Conservation (phyloP, 2,888 invertebrate species). For the Nymphalis polychloros region DNA sequence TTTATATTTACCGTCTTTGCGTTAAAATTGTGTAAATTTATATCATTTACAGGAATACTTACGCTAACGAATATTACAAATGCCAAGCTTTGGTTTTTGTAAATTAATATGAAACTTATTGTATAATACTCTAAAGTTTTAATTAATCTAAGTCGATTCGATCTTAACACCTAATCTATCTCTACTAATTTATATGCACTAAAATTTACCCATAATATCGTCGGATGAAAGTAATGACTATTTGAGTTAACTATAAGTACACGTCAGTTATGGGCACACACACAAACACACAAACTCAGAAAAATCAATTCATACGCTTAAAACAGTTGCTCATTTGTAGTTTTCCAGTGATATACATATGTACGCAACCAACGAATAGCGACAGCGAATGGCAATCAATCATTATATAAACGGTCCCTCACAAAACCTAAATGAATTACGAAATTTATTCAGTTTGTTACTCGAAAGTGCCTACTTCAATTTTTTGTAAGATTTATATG, state of each 20-base stretch:
- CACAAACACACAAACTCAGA: not conserved
- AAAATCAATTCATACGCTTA: not conserved
- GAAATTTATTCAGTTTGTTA: too few species aligned
- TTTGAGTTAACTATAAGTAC: not conserved
- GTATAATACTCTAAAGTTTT: not conserved
- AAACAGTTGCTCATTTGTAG: not conserved
- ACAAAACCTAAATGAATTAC: too few species aligned
- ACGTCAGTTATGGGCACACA: not conserved
- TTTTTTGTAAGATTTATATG: too few species aligned
- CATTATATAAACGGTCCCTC: too few species aligned
- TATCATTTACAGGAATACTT: not conserved
- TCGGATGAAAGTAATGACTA: not conserved
- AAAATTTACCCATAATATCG: conserved; percentile 1
- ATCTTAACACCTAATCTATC: not conserved
- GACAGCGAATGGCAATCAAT: too few species aligned
- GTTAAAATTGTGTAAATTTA: not conserved
- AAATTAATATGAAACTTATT: not conserved
- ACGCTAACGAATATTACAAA: conserved; percentile 2
- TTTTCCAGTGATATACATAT: too few species aligned
- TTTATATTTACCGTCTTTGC: conserved; percentile 2
- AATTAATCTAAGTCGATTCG: conserved; percentile 4
- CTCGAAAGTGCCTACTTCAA: too few species aligned
- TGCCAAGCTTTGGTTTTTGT: conserved; percentile 12
- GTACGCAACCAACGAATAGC: too few species aligned
- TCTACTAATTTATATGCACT: conserved; percentile 7